phyloP scores from a whole-genome alignment of 2,888 invertebrate genomes.

The Noctuana brunneofusca region DNA sequence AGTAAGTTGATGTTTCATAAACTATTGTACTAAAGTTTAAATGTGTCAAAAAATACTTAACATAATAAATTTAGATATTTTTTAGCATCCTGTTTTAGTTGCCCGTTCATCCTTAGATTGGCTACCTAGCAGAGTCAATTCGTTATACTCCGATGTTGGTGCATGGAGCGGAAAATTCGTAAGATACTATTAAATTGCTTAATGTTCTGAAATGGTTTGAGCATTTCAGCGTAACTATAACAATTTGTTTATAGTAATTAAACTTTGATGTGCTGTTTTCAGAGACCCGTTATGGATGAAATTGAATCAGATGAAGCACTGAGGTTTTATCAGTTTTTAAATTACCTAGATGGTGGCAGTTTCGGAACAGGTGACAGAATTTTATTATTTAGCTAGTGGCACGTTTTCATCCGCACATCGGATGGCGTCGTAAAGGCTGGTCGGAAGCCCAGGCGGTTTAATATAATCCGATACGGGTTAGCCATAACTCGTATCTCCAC shows the following conservation, averaged over 20 bases:
- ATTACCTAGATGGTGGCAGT: constrained; percentile 77
- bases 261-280: constrained; percentile 38
- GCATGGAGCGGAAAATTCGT: constrained; percentile 80
- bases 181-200: constrained; percentile 40
- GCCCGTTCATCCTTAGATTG: constrained; percentile 74
- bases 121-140: constrained; percentile 78
- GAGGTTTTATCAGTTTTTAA: constrained; percentile 75
- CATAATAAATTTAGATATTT: constrained; percentile 27
- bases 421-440: no score
- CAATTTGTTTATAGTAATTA: neutral
- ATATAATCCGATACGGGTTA: no score
- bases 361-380: constrained; percentile 67
- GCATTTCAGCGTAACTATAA: no score
- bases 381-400: neutral
- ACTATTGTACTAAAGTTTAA: no score
- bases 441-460: no score
- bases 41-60: neutral
- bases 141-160: constrained; percentile 75
- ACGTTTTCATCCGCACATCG: no score
- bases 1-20: constrained; percentile 34
- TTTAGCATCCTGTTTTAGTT: constrained; percentile 72
- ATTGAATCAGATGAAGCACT: constrained; percentile 78
- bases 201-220: neutral
- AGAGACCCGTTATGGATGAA: constrained; percentile 80
- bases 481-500: no score